Evolutionary conservation across 2,888 invertebrate species (phyloP), one percentile per base, ranked within the genome.

Genomic region (Parnassius smintheus): DNA sequence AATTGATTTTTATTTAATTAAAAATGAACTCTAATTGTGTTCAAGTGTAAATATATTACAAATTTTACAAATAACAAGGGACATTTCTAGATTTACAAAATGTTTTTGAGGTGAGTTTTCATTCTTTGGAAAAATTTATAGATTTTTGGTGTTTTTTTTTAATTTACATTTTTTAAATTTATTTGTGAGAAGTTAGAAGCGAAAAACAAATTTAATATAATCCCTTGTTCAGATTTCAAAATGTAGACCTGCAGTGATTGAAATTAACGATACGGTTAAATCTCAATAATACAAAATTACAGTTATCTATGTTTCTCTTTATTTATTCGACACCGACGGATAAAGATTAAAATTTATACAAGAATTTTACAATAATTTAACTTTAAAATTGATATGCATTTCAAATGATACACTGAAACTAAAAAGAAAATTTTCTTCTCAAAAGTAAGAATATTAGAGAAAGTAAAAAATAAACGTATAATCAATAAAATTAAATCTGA

Each of bases 41-140:
- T 75, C 65, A 70, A 81, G 79, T 85, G 82, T 74, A 67, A 44
- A 71, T 72, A 66, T 72, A 72, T 70, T 68, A 70, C 75, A 72
- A 68, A 68, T 9, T 69, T 67, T 65, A 69, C 44, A 49, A 49
- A 41, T 22, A 10, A 69, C 65, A 68, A 67, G 73, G 72, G 70
- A 71, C 70, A 69, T 41, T 59, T 44, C 67, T 70, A 67, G 66
- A 59, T 61, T 56, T 56, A 71, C 76, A 86, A 83, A 74, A 88
- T 88, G 88, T 88, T 88, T 82, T 70, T 88, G 73, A 83, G 87
- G 87, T 88, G 73, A 80, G 78, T 18, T 64, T 53, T 54, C 56
- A 18, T 59, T 35, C 3, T 35, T 35, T 35, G 7, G 35, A 35
- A 35, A 35, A 35, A 35, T 35, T 35, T 35, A 35, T 35, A 35